A percentile compares a stretch with the other conserved stretches of the same genome.
Conservation (phyloP, 2,797 vertebrate species). For the Malurus leucopterus region DNA sequence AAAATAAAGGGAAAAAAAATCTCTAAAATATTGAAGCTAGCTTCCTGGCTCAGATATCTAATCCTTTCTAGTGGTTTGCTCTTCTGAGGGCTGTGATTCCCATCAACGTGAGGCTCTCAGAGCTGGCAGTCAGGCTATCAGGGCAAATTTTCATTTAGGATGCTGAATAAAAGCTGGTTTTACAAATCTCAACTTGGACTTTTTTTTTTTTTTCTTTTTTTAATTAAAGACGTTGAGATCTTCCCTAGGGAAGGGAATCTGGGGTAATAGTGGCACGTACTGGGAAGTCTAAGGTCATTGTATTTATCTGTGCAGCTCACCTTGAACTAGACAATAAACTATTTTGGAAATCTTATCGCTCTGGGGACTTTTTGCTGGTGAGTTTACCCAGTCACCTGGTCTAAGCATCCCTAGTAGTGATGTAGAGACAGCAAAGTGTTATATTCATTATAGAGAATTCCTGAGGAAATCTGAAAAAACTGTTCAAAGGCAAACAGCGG, state of each 20-base stretch:
- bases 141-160: not conserved
- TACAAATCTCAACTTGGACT: not conserved
- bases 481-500: conserved; percentile 31
- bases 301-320: not conserved
- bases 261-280: not conserved
- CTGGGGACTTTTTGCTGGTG: not conserved
- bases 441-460: conserved; percentile 38
- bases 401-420: not conserved
- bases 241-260: not conserved
- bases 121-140: not conserved
- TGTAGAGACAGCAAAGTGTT: conserved; percentile 5
- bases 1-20: conserved; percentile 13
- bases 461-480: conserved; percentile 25
- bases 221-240: not conserved
- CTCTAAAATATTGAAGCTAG: conserved; percentile 1
- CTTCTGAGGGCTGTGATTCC: not conserved
- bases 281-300: not conserved
- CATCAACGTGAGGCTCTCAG: not conserved
- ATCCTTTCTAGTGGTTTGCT: conserved; percentile 13
- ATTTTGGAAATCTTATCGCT: not conserved
- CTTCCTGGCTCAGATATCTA: conserved; percentile 1
- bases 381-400: not conserved
- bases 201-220: not conserved
- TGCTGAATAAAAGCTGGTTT: not conserved
- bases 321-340: not conserved